Evolutionary conservation across 1,140 invertebrate genomes (phyloP), one percentile per base, ranked within the genome.

Genomic region (Lucilia sericata): DNA sequence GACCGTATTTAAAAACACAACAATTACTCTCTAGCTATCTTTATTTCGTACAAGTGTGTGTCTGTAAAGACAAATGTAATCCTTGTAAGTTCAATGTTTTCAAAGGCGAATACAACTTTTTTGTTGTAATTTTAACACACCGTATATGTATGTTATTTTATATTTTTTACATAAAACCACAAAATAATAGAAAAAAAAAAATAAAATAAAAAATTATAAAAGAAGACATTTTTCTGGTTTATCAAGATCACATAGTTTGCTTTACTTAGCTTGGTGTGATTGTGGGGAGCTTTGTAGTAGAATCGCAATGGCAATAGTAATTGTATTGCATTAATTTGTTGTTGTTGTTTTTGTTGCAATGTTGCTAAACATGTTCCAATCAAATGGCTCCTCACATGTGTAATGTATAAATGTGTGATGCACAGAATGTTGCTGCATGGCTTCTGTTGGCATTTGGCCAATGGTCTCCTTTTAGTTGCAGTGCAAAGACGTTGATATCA

Each of bases 151-250:
- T 42, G 42, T 42, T 42, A 0, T 8, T 42, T 42, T 8, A 42
- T 42, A 4, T 42, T 42, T 42, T 42, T 42, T 42, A 42, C 5
- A 42, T 42, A 42, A 42, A 42, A 42, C 42, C 42, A 42, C 42
- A 42, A 42, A 42, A 42, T 42, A 7, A 42, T 42, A 42, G 2
- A 42, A 42, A 55, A 55, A 2, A 51, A 51, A 51, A 51, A 17
- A 5, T 70, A 5, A 70, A 70, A 17, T 4, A 70, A 21, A 21
- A 21, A 70, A 17, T 55, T 55, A 42, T 55, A 42, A 84, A 76
- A 25, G 21, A 82, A 60, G 81, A 82, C 55, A 82, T 42, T 65
- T 55, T 82, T 82, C 81, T 82, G 81, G 81, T 82, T 82, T 82
- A 70, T 60, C 81, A 82, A 82, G 81, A 82, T 70, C 55, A 70